Percentiles rank a stretch among this genome's conserved stretches.
Conservation (phyloP, 2,113 vertebrate genomes). For the Centrocercus urophasianus region DNA sequence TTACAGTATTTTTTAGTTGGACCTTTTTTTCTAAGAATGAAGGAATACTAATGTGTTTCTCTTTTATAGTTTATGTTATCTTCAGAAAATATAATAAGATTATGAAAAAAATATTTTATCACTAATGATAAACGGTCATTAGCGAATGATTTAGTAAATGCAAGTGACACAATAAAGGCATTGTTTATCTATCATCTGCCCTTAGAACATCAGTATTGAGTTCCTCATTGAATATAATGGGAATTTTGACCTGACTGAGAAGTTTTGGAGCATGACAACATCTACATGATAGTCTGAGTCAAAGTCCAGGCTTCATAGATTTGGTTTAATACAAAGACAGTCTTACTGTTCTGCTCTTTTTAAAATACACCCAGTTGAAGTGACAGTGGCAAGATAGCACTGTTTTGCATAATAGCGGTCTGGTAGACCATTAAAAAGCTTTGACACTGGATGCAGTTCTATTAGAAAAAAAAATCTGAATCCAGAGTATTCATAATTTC, state of each 20-base stretch:
- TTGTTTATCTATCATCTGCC: not conserved
- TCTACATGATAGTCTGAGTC: not conserved
- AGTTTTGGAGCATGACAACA: not conserved
- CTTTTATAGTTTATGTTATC: not conserved
- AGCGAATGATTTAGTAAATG: not conserved
- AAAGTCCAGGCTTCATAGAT: not conserved
- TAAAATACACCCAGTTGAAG: not conserved
- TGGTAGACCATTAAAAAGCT: not conserved
- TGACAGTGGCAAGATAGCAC: not conserved
- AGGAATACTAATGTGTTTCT: not conserved
- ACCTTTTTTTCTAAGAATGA: not conserved
- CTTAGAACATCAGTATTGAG: not conserved
- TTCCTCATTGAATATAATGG: not conserved
- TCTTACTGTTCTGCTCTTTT: not conserved
- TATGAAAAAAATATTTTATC: not conserved
- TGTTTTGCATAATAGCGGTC: not conserved
- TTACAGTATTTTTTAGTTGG: not conserved
- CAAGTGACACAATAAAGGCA: not conserved
- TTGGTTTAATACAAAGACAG: not conserved
- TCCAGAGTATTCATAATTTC: not conserved
- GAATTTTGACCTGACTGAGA: not conserved
- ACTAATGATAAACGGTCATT: not conserved
- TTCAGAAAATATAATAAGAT: not conserved
- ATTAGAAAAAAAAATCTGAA: not conserved
- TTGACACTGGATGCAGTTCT: not conserved